These are phyloP conservation scores for Accipiter virgatus DNA, from an alignment of 2,113 vertebrate genomes.

Conservation along the genomic window DNA sequence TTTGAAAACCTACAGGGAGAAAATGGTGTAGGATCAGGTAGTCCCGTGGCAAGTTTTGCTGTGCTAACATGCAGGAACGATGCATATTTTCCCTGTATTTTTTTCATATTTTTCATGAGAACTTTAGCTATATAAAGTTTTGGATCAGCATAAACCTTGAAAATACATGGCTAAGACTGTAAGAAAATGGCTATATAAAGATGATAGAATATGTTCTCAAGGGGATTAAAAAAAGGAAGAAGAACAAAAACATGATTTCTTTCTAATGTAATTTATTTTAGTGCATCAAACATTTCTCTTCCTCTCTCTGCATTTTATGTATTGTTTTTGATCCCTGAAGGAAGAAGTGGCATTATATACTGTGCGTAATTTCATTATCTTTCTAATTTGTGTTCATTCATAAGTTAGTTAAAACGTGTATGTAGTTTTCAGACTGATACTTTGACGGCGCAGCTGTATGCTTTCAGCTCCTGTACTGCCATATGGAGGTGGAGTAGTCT, in stretches of 20 bases:
- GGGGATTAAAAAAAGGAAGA: neutral
- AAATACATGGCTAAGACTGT: neutral
- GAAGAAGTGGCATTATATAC: neutral
- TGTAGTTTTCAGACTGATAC: neutral
- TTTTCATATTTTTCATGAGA: neutral
- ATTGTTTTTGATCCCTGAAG: neutral
- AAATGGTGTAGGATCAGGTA: neutral
- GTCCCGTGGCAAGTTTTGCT: neutral
- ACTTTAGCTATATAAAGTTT: neutral
- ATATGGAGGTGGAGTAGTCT: neutral
- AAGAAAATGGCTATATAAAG: neutral
- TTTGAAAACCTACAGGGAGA: neutral
- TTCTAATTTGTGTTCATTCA: neutral
- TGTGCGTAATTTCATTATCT: neutral
- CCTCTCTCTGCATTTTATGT: neutral
- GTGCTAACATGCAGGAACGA: neutral
- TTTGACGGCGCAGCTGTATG: neutral
- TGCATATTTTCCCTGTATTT: neutral
- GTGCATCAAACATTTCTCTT: neutral
- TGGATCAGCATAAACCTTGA: neutral
- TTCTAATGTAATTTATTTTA: neutral
- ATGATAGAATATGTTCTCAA: neutral
- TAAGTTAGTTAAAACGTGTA: neutral
- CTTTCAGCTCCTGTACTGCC: neutral
- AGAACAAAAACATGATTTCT: neutral